Percentiles rank a stretch among this genome's conserved stretches.
Evolutionary conservation across 2,113 vertebrate species (phyloP).

Genomic region (Callospermophilus lateralis): DNA sequence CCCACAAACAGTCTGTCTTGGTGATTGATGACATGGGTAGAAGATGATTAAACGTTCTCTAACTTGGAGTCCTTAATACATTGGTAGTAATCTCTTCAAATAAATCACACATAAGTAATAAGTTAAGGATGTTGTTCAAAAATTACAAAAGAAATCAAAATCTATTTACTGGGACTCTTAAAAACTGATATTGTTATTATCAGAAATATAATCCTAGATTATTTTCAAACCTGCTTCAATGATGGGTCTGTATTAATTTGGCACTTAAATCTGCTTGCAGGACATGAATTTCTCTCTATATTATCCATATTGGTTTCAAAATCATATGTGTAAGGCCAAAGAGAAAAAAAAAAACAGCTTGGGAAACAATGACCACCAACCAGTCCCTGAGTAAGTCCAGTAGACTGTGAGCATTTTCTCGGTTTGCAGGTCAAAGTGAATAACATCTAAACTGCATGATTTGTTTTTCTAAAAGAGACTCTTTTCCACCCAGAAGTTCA

Average conservation of each 20-base stretch:
- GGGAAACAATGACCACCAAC: neutral
- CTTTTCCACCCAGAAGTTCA: slow-evolving; percentile 48
- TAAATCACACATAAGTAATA: slow-evolving; percentile 76
- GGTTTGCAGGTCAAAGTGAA: slow-evolving; percentile 29
- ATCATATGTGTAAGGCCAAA: neutral
- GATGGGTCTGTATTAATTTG: slow-evolving; percentile 30
- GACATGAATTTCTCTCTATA: neutral
- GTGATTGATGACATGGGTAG: slow-evolving; percentile 78
- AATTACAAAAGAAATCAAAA: slow-evolving; percentile 71
- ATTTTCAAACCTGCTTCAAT: slow-evolving; percentile 50
- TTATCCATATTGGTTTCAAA: neutral
- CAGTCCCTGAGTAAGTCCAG: neutral
- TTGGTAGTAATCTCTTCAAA: slow-evolving; percentile 78
- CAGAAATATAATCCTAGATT: slow-evolving; percentile 47
- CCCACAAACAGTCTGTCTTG: neutral
- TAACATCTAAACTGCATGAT: slow-evolving; percentile 3
- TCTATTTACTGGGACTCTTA: slow-evolving; percentile 64
- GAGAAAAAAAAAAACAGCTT: neutral
- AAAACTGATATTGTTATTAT: slow-evolving; percentile 64
- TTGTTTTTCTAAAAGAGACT: neutral
- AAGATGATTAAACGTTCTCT: slow-evolving; percentile 79
- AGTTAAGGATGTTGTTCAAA: slow-evolving; percentile 71
- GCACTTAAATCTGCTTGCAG: neutral
- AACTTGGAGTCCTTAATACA: slow-evolving; percentile 79
- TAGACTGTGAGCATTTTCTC: slow-evolving; percentile 28